phyloP scores from a whole-genome alignment of 2,797 vertebrate species.

The Crocodylus rhombifer region DNA sequence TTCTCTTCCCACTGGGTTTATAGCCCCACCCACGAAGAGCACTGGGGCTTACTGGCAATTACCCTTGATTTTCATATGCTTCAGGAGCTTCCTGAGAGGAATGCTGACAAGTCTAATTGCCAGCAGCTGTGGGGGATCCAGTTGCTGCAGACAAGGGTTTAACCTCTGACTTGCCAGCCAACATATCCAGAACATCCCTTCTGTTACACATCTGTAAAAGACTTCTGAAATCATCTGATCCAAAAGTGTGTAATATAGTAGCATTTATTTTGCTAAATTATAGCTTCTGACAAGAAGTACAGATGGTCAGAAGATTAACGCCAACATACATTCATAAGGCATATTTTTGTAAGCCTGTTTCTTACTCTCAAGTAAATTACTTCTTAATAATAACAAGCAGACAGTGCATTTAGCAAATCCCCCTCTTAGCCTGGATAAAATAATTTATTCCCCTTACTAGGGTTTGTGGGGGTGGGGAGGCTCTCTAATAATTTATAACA shows the following conservation, averaged over 20 bases:
- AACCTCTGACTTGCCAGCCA: conserved; percentile 19
- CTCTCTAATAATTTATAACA: background rate
- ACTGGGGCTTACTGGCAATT: background rate
- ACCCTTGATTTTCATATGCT: background rate
- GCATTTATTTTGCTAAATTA: background rate
- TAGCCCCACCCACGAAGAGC: background rate
- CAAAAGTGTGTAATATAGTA: background rate
- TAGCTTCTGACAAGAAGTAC: background rate
- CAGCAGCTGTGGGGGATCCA: conserved; percentile 5
- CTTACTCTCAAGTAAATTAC: background rate
- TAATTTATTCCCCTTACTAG: background rate
- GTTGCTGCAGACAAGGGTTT: background rate
- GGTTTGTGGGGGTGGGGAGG: no score
- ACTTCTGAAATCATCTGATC: background rate
- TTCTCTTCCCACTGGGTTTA: background rate
- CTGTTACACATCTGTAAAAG: background rate
- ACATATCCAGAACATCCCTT: background rate
- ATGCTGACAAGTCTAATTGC: conserved; percentile 33
- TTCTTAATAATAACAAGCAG: background rate
- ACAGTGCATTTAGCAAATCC: background rate
- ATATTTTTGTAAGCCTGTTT: background rate
- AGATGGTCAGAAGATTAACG: background rate
- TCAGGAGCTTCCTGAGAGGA: conserved; percentile 15
- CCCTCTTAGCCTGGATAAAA: background rate
- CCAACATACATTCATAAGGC: background rate